Evolutionary conservation across 2,888 invertebrate species (phyloP).

Genomic region (Caenorhabditis macrosperma): DNA sequence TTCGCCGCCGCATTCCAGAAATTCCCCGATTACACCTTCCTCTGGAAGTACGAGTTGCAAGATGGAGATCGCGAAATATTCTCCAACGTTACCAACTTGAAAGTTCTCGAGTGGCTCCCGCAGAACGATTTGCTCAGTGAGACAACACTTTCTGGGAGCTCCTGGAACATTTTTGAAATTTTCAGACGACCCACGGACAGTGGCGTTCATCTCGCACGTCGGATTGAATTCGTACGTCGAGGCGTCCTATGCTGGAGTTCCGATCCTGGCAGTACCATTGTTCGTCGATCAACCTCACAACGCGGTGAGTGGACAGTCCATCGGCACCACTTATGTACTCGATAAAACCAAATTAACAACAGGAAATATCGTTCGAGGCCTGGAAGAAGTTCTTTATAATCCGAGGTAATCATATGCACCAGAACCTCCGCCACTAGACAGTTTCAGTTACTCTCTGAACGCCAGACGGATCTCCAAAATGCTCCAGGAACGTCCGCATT

Average conservation of each 20-base stretch:
- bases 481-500: conserved; percentile 40
- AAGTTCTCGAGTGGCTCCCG: conserved; percentile 67
- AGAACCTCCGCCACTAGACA: neutral
- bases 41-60: conserved; percentile 68
- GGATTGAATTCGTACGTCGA: conserved; percentile 70
- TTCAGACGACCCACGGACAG: conserved; percentile 61
- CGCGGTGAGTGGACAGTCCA: conserved; percentile 25
- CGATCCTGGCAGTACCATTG: conserved; percentile 65
- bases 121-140: conserved; percentile 70
- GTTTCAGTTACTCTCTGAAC: conserved; percentile 39
- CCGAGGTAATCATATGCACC: conserved; percentile 1
- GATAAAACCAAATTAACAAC: conserved; percentile 42
- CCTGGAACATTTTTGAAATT: neutral
- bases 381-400: conserved; percentile 42
- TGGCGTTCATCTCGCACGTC: conserved; percentile 66
- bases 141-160: neutral
- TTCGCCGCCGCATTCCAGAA: conserved; percentile 65
- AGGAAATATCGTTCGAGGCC: conserved; percentile 27
- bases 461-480: conserved; percentile 53
- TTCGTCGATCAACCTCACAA: conserved; percentile 68
- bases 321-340: conserved; percentile 53
- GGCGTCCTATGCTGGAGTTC: conserved; percentile 66
- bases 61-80: conserved; percentile 50
- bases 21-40: conserved; percentile 66
- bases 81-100: conserved; percentile 61